Base-by-base conservation (phyloP, 2,113 vertebrate species). In the Echinops telfairi region DNA sequence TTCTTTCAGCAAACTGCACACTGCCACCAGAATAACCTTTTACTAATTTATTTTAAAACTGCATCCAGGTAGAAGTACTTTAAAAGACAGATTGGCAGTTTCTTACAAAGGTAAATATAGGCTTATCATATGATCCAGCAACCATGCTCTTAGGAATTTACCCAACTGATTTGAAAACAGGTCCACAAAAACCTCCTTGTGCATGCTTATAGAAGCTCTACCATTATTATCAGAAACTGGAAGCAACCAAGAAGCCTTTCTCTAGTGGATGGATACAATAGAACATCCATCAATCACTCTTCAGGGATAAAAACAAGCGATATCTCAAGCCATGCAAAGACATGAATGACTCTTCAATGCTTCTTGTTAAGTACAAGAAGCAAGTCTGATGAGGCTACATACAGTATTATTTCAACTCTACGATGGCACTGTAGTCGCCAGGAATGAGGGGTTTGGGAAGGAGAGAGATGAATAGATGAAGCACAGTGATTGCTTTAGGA, bases 21-120 rank as follows among this genome's bases (percentile, higher is more conserved):
- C 64, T 68, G 60, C 7, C n/a, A 33, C 3, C 36, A 92, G 58
- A 86, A 86, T 80, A 33, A 90, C 11, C 20, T 82, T 53, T 77
- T 87, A 3, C 23, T 73, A 80, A 88, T 85, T 89, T 57, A 92
- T 36, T 90, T 53, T 47, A 89, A 95, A 82, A 95, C 71, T 83
- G 31, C 2, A 75, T 4, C 62, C 33, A 95, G 17, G 33, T 31
- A 25, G 12, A 70, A 16, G 6, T 58, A 68, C 60, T 90, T 93
- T 29, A 23, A 43, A 86, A 88, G 60, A 43, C 23, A 84, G 22
- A 22, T 66, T 86, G 88, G 23, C 60, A 53, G 57, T 66, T 83
- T 88, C 73, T 89, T 66, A 73, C 22, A 73, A 90, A 38, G 5
- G 36, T 83, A 57, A 93, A 82, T 19, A 38, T 47, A 92, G 8